These are phyloP conservation scores for Pandemis corylana DNA, from an alignment of 2,888 invertebrate genomes.

Conservation along the genomic window DNA sequence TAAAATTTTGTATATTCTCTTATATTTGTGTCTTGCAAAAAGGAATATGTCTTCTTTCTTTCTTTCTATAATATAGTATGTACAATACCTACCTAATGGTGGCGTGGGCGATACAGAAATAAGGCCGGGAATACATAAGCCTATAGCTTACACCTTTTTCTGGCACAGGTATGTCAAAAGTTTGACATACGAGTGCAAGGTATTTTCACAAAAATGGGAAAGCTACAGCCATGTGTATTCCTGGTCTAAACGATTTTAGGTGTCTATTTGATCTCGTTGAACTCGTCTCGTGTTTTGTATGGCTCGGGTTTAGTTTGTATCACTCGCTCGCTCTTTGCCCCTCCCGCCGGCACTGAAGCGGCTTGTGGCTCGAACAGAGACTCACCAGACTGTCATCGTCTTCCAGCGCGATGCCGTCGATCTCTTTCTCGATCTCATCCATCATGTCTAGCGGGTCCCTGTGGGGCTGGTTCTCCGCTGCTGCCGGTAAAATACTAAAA, in stretches of 20 bases:
- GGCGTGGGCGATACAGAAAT: background rate
- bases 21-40: no score
- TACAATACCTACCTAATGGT: background rate
- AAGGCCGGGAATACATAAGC: no score
- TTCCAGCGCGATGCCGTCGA: conserved; percentile 92
- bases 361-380: background rate
- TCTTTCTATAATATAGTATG: no score
- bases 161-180: no score
- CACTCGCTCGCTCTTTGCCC: background rate
- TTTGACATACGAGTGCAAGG: no score
- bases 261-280: background rate
- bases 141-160: no score
- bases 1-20: no score
- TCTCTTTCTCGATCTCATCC: conserved; percentile 92
- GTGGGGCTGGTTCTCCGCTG: conserved; percentile 45
- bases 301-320: background rate
- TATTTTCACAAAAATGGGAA: no score
- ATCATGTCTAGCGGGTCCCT: conserved; percentile 69
- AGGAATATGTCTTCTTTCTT: no score
- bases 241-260: background rate
- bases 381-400: conserved; percentile 86
- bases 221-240: no score
- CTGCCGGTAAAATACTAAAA: conserved; percentile 34
- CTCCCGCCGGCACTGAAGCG: background rate
- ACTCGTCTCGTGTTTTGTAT: background rate